Conservation (phyloP, 2,113 vertebrate species). For the Neodontobutis hainanensis region DNA sequence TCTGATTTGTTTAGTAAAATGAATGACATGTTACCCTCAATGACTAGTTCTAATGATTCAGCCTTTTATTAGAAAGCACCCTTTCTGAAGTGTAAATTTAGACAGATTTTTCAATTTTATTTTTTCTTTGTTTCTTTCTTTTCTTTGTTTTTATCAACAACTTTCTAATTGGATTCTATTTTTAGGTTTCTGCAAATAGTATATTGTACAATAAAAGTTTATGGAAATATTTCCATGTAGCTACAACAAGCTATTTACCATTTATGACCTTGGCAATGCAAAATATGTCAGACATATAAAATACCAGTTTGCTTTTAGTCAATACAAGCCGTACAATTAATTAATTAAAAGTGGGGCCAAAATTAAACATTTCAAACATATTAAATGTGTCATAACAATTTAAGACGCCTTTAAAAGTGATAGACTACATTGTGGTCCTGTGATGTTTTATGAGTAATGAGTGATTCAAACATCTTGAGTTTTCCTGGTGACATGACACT, state of each 20-base stretch:
- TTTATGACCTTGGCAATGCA: neutral
- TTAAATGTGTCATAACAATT: slow-evolving; percentile 3
- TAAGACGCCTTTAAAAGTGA: neutral
- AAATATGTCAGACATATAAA: neutral
- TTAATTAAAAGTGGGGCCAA: neutral
- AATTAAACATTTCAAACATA: neutral
- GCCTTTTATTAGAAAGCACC: no score
- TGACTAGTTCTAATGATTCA: no score
- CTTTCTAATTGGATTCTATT: no score
- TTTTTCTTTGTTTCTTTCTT: no score
- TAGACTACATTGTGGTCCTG: neutral
- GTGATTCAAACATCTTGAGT: slow-evolving; percentile 5
- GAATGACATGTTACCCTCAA: no score
- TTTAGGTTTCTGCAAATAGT: neutral
- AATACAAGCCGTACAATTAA: neutral
- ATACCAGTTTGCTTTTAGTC: slow-evolving; percentile 1
- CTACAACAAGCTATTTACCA: neutral
- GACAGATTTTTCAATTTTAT: no score
- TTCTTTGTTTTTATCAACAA: no score
- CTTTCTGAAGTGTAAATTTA: no score
- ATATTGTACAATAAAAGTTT: neutral
- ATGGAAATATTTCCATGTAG: neutral
- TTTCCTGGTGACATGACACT: slow-evolving; percentile 1
- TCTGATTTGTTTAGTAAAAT: no score
- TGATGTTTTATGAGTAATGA: slow-evolving; percentile 7